Percentiles rank a stretch among this genome's conserved stretches.
phyloP scores from a whole-genome alignment of 2,888 invertebrate species.

The Drosophila picticornis region DNA sequence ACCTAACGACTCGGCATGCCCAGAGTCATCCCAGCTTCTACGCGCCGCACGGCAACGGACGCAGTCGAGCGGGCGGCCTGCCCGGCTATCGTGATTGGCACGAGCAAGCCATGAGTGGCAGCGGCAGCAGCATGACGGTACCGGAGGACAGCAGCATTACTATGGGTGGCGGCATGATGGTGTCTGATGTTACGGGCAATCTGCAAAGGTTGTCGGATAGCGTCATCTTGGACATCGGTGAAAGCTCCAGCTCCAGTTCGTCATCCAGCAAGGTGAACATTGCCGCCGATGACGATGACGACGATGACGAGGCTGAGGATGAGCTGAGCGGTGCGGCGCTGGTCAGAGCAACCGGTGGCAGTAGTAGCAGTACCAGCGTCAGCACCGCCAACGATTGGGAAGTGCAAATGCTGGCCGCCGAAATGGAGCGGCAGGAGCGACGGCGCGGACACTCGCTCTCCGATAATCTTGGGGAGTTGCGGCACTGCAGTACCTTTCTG shows the following conservation, averaged over 20 bases:
- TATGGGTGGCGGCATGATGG: slow-evolving; percentile 56
- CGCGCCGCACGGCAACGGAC: slow-evolving; percentile 55
- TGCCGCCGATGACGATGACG: slow-evolving; percentile 67
- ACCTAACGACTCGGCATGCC: slow-evolving; percentile 63
- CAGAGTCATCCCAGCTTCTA: slow-evolving; percentile 72
- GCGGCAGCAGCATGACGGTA: slow-evolving; percentile 16
- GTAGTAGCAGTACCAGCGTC: slow-evolving; percentile 7
- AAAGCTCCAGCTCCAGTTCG: slow-evolving; percentile 83
- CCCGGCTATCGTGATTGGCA: slow-evolving; percentile 68
- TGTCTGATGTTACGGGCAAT: slow-evolving; percentile 85
- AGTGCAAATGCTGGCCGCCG: slow-evolving; percentile 91
- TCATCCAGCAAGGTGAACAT: slow-evolving; percentile 81
- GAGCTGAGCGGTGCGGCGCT: slow-evolving; percentile 56
- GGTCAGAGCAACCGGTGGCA: slow-evolving; percentile 19
- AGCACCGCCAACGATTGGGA: slow-evolving; percentile 89
- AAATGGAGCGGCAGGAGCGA: slow-evolving; percentile 88
- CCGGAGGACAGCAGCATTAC: slow-evolving; percentile 1
- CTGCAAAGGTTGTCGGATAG: slow-evolving; percentile 85
- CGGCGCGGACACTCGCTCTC: slow-evolving; percentile 81
- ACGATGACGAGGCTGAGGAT: slow-evolving; percentile 75
- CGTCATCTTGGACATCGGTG: slow-evolving; percentile 83
- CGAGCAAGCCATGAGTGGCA: slow-evolving; percentile 26
- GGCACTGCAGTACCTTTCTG: slow-evolving; percentile 72
- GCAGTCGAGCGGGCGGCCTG: slow-evolving; percentile 32
- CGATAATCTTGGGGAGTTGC: slow-evolving; percentile 76